phyloP scores from a whole-genome alignment of 2,797 vertebrate species.

The Schizopygopsis malacanthus region DNA sequence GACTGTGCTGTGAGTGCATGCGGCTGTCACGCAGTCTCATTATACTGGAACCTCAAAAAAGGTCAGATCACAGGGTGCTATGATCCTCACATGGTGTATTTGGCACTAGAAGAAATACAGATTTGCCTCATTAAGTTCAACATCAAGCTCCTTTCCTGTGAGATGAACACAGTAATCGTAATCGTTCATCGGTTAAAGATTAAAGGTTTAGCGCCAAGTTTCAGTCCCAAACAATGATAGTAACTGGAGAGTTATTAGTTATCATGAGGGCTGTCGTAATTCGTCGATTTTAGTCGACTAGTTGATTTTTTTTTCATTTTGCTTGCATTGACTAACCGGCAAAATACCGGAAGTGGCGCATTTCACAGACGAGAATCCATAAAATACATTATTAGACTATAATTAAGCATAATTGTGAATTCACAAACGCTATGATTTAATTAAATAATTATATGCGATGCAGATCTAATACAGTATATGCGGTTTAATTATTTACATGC shows the following conservation, averaged over 20 bases:
- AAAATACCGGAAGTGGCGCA: too few species aligned
- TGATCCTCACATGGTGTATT: not conserved
- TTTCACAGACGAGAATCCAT: too few species aligned
- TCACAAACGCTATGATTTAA: too few species aligned
- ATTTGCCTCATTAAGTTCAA: conserved; percentile 16
- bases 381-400: too few species aligned
- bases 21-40: conserved; percentile 3
- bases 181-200: not conserved
- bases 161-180: not conserved
- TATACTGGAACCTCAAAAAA: conserved; percentile 22
- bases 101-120: conserved; percentile 24
- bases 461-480: too few species aligned
- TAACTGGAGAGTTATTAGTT: not conserved
- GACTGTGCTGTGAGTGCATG: conserved; percentile 1
- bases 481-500: too few species aligned
- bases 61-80: conserved; percentile 14
- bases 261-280: not conserved
- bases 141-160: conserved; percentile 18
- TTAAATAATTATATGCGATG: too few species aligned
- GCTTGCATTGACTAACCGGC: too few species aligned
- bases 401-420: too few species aligned
- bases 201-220: not conserved
- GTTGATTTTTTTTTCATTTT: too few species aligned
- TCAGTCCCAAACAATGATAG: not conserved
- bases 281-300: too few species aligned